phyloP scores from a whole-genome alignment of 1,140 invertebrate genomes.

The Drosophila rhopaloa region DNA sequence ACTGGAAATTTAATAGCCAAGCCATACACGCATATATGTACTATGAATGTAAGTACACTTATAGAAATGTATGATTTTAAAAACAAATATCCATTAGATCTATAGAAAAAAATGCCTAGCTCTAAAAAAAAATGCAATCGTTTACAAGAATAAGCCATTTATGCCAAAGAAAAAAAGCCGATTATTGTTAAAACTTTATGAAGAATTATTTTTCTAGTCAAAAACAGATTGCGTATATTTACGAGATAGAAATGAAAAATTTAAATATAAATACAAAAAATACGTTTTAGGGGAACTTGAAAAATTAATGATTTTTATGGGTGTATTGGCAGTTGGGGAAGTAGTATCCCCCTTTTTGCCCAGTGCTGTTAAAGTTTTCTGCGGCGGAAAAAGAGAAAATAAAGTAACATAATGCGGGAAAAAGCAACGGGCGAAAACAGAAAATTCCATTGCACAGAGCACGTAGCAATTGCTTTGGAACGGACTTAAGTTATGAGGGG shows the following conservation, averaged over 20 bases:
- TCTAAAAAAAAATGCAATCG: neutral
- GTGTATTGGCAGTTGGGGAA: too few species aligned
- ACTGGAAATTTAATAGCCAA: slow-evolving; percentile 82
- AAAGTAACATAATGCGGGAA: slow-evolving; percentile 2
- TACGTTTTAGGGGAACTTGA: too few species aligned
- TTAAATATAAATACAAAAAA: too few species aligned
- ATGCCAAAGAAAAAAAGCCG: too few species aligned
- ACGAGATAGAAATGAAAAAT: neutral
- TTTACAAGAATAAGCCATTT: too few species aligned
- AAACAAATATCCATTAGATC: too few species aligned
- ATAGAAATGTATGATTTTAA: neutral
- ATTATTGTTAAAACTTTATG: too few species aligned
- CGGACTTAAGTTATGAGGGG: slow-evolving; percentile 25
- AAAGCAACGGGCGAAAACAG: slow-evolving; percentile 15
- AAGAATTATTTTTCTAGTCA: too few species aligned
- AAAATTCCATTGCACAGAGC: slow-evolving; percentile 71
- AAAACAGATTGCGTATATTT: too few species aligned
- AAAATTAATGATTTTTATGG: too few species aligned
- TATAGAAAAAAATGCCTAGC: too few species aligned
- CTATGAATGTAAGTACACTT: neutral
- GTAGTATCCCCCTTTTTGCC: neutral
- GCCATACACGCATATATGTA: slow-evolving; percentile 52
- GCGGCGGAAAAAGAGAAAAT: slow-evolving; percentile 37
- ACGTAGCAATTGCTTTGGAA: slow-evolving; percentile 58
- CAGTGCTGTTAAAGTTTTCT: slow-evolving; percentile 65